A percentile compares a stretch with the other conserved stretches of the same genome.
Evolutionary conservation across 2,888 invertebrate genomes (phyloP).

Genomic region (Fabriciana adippe): DNA sequence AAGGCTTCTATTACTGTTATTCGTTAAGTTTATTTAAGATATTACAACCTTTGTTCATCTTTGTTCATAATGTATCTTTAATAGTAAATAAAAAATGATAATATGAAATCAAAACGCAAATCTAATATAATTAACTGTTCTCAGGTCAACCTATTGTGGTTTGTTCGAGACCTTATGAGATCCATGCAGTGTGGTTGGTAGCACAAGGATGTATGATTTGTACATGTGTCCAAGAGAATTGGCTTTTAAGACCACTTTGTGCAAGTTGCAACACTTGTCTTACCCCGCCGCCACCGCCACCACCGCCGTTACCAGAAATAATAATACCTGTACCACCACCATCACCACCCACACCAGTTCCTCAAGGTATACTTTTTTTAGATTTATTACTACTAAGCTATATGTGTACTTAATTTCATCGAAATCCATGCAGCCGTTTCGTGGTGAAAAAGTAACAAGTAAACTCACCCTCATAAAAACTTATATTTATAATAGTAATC

Average conservation of each 20-base stretch:
- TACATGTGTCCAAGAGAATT: conserved; percentile 53
- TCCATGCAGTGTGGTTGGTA: conserved; percentile 54
- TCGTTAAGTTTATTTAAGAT: no score
- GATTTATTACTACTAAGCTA: not conserved
- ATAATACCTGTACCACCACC: conserved; percentile 29
- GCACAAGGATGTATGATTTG: conserved; percentile 58
- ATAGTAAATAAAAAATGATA: no score
- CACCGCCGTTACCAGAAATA: conserved; percentile 30
- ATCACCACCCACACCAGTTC: conserved; percentile 35
- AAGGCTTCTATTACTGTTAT: no score
- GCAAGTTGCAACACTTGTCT: conserved; percentile 43
- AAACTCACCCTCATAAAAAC: no score
- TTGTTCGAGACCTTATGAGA: conserved; percentile 56
- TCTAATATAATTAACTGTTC: conserved; percentile 4
- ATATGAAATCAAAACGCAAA: no score
- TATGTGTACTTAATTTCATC: no score
- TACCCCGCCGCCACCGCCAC: conserved; percentile 29
- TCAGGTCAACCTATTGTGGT: conserved; percentile 50
- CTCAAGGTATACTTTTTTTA: conserved; percentile 41
- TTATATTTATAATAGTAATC: no score
- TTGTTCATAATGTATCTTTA: no score
- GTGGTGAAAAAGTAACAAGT: no score
- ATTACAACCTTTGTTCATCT: no score
- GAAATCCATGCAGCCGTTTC: no score
- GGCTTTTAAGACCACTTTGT: conserved; percentile 55